Evolutionary conservation across 2,113 vertebrate genomes (phyloP).

Genomic region (Herpetotheres cachinnans): DNA sequence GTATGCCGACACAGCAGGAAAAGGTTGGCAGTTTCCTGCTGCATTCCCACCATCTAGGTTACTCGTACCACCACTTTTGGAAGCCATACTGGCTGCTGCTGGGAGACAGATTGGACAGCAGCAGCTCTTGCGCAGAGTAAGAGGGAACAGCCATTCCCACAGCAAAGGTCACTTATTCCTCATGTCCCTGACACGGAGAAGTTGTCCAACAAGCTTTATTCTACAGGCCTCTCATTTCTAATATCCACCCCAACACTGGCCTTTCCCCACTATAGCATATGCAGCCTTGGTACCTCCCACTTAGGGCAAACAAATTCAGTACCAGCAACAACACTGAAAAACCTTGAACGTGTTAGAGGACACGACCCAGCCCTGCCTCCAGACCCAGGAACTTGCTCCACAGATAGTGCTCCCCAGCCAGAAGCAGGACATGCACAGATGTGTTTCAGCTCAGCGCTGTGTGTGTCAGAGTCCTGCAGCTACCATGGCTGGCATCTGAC

Average conservation of each 20-base stretch:
- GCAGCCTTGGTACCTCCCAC: neutral
- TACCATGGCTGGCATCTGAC: accelerated
- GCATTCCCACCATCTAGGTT: neutral
- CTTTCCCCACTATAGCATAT: neutral
- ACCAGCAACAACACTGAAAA: neutral
- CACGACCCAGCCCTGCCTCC: accelerated
- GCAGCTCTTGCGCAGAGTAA: neutral
- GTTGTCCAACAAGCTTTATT: neutral
- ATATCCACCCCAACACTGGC: neutral
- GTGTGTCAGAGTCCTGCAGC: neutral
- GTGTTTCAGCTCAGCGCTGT: neutral
- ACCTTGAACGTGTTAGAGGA: neutral
- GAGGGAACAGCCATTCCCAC: neutral
- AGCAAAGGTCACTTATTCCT: neutral
- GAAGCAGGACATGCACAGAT: accelerated
- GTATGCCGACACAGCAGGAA: neutral
- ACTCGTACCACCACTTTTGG: neutral
- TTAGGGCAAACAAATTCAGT: neutral
- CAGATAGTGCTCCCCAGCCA: neutral
- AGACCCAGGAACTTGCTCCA: neutral
- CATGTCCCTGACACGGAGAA: neutral
- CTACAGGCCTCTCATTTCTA: neutral
- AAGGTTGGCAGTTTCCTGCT: neutral
- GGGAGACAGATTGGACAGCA: neutral
- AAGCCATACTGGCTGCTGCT: neutral